These are phyloP conservation scores for Polyergus mexicanus DNA, from an alignment of 1,140 invertebrate genomes.

Conservation along the genomic window DNA sequence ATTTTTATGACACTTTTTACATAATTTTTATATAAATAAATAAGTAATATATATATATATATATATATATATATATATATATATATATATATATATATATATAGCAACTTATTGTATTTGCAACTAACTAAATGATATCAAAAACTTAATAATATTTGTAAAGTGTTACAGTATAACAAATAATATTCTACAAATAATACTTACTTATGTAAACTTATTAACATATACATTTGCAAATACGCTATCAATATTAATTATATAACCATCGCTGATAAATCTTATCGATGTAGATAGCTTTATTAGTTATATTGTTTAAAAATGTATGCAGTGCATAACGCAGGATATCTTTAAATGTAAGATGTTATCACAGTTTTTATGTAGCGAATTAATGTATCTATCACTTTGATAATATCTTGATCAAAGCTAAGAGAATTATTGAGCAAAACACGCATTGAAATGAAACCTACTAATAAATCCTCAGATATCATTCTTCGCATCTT, in stretches of 20 bases:
- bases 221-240: conserved; percentile 3
- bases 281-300: conserved; percentile 12
- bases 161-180: too few relatives aligned
- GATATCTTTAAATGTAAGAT: conserved; percentile 14
- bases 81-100: too few relatives aligned
- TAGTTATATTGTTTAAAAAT: neutral
- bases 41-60: too few relatives aligned
- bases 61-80: too few relatives aligned
- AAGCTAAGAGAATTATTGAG: conserved; percentile 8
- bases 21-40: neutral
- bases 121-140: too few relatives aligned
- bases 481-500: neutral
- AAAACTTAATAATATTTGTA: too few relatives aligned
- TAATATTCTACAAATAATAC: neutral
- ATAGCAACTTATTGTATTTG: too few relatives aligned
- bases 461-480: neutral
- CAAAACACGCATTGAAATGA: conserved; percentile 26
- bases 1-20: neutral
- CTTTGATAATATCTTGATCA: conserved; percentile 43
- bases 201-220: neutral
- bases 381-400: conserved; percentile 52
- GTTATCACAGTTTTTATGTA: conserved; percentile 27
- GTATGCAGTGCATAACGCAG: conserved; percentile 2
- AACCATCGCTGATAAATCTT: neutral
- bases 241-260: neutral